Evolutionary conservation across 2,113 vertebrate genomes (phyloP).

Genomic region (Syngnathus scovelli): DNA sequence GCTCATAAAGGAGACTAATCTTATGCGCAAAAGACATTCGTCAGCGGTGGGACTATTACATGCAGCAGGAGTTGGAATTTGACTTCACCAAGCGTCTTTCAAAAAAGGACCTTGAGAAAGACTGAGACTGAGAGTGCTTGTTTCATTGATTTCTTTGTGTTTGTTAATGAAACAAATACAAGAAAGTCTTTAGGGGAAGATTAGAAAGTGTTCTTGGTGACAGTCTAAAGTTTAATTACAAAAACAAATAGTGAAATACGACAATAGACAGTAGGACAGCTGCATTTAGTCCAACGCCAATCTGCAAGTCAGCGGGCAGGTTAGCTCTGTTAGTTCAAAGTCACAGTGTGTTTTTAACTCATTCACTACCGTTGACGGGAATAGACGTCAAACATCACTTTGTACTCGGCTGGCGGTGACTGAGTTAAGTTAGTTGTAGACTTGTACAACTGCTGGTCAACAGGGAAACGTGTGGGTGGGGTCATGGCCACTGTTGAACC

Average conservation of each 20-base stretch:
- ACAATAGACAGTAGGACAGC: too few species aligned
- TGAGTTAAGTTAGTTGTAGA: not conserved
- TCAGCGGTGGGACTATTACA: conserved; percentile 38
- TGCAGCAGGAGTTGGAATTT: conserved; percentile 18
- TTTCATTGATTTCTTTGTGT: not conserved
- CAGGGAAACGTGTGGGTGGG: not conserved
- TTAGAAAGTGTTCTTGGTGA: not conserved
- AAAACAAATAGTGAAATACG: too few species aligned
- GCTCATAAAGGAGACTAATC: conserved; percentile 42
- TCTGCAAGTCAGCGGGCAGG: too few species aligned
- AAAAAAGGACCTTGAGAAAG: not conserved
- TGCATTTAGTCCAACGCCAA: too few species aligned
- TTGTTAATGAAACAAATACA: not conserved
- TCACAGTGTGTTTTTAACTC: too few species aligned
- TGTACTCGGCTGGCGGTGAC: too few species aligned
- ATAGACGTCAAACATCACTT: too few species aligned
- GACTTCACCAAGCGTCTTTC: conserved; percentile 24
- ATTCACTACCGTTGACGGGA: too few species aligned
- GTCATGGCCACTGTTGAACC: not conserved
- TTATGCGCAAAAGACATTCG: conserved; percentile 23
- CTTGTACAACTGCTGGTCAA: not conserved
- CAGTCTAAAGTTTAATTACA: not conserved
- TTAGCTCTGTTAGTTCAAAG: too few species aligned
- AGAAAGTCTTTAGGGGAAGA: not conserved
- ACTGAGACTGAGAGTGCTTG: conserved; percentile 4